Evolutionary conservation across 2,797 vertebrate species (phyloP).

Genomic region (Tapera naevia): DNA sequence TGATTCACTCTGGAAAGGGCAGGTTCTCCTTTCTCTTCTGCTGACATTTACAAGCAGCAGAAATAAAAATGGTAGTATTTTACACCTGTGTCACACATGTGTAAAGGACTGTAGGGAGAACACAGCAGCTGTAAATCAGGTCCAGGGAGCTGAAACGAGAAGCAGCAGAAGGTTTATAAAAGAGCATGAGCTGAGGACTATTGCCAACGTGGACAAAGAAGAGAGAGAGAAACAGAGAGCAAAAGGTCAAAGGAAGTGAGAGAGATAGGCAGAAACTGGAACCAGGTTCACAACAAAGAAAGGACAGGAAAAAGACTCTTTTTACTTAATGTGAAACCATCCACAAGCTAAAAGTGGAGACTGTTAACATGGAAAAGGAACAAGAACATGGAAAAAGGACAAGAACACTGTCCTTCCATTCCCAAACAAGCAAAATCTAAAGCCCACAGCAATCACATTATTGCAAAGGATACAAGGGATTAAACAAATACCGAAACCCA

Average conservation of each 20-base stretch:
- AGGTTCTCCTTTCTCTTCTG: slow-evolving; percentile 45
- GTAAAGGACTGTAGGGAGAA: not conserved
- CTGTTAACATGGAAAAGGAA: not conserved
- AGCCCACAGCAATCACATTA: fast-evolving
- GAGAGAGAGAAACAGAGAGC: not conserved
- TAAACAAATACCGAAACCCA: not conserved
- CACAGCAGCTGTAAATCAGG: slow-evolving; percentile 36
- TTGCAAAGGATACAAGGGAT: not conserved
- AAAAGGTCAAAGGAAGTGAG: slow-evolving; percentile 49
- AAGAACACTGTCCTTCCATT: not conserved
- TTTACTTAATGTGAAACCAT: not conserved
- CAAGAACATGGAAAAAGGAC: not conserved
- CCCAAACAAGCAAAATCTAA: not conserved
- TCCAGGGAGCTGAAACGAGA: slow-evolving; percentile 27
- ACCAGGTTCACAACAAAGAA: slow-evolving; percentile 19
- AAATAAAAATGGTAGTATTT: slow-evolving; percentile 50
- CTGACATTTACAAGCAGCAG: slow-evolving; percentile 48
- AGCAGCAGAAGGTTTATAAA: slow-evolving; percentile 50
- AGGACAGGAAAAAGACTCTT: not conserved
- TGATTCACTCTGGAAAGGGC: slow-evolving; percentile 20
- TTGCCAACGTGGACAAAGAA: slow-evolving; percentile 19
- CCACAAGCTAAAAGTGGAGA: not conserved
- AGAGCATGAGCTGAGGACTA: not conserved
- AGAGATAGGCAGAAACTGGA: not conserved
- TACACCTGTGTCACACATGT: slow-evolving; percentile 56